Conservation (phyloP, 1,140 invertebrate genomes). For the Drosophila nigromelanica region DNA sequence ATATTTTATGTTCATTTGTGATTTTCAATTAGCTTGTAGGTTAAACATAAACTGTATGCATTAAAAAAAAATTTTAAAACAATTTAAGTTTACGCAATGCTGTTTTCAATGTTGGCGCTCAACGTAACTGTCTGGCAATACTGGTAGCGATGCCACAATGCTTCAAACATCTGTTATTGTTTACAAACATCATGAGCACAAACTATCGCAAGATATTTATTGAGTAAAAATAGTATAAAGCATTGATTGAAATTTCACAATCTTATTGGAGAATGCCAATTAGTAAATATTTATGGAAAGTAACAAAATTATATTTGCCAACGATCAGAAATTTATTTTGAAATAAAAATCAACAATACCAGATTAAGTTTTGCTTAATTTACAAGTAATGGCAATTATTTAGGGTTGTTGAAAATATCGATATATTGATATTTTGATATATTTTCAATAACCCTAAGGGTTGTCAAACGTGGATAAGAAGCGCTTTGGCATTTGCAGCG, state of each 20-base stretch:
- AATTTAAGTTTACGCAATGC: constrained; percentile 6
- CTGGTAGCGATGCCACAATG: background rate
- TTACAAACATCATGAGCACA: constrained; percentile 1
- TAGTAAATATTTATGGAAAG: background rate
- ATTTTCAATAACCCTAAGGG: too few species aligned
- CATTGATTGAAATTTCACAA: background rate
- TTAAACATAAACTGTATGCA: constrained; percentile 75
- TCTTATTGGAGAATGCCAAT: background rate
- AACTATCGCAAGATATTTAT: background rate
- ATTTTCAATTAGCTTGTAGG: constrained; percentile 78
- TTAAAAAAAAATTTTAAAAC: constrained; percentile 65
- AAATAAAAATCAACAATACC: constrained; percentile 14
- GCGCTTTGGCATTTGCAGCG: constrained; percentile 44
- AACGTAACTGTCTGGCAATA: constrained; percentile 2
- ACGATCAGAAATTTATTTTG: too few species aligned
- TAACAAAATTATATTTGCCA: background rate
- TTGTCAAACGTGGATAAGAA: constrained; percentile 58
- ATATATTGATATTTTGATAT: too few species aligned
- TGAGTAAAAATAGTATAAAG: background rate
- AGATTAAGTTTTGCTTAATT: constrained; percentile 60
- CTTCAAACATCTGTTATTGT: constrained; percentile 5
- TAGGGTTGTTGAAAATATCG: too few species aligned
- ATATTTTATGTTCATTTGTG: constrained; percentile 82
- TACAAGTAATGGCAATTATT: constrained; percentile 45
- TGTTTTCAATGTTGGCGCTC: background rate